Conservation (phyloP, 1,140 invertebrate species). For the Sarcophaga bullata region DNA sequence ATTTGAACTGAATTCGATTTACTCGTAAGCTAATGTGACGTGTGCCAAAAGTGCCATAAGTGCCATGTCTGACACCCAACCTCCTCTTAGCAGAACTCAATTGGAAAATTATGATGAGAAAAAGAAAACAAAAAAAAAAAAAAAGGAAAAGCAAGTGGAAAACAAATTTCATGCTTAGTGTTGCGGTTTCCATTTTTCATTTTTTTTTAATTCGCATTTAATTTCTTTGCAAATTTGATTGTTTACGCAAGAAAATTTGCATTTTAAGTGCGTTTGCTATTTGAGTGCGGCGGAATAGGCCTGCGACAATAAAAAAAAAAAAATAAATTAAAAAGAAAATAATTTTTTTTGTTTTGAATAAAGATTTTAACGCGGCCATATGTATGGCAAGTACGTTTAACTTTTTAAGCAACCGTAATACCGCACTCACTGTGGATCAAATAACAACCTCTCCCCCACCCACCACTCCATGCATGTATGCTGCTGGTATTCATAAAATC, state of each 20-base stretch:
- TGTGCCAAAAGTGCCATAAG: constrained; percentile 27
- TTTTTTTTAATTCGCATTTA: no score
- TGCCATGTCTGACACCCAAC: background rate
- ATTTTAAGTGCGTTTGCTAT: constrained; percentile 35
- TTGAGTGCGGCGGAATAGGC: background rate
- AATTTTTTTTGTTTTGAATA: background rate
- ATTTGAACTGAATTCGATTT: constrained; percentile 26
- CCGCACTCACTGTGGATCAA: background rate
- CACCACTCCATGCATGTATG: background rate
- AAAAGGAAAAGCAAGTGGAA: background rate
- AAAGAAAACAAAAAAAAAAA: no score
- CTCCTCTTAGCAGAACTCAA: background rate
- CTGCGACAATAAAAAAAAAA: background rate
- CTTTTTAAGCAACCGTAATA: background rate
- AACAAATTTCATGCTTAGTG: constrained; percentile 39
- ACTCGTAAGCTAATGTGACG: constrained; percentile 16
- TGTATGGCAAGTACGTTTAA: constrained; percentile 12
- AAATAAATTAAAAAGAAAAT: background rate
- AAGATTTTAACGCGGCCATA: background rate
- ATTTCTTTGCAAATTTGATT: constrained; percentile 17
- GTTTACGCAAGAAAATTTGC: constrained; percentile 12
- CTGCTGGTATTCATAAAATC: constrained; percentile 9
- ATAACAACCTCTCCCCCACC: background rate
- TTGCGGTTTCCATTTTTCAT: background rate
- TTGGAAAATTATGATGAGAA: background rate